Evolutionary conservation across 2,113 vertebrate genomes (phyloP).

Genomic region (Gorsachius goisagi): DNA sequence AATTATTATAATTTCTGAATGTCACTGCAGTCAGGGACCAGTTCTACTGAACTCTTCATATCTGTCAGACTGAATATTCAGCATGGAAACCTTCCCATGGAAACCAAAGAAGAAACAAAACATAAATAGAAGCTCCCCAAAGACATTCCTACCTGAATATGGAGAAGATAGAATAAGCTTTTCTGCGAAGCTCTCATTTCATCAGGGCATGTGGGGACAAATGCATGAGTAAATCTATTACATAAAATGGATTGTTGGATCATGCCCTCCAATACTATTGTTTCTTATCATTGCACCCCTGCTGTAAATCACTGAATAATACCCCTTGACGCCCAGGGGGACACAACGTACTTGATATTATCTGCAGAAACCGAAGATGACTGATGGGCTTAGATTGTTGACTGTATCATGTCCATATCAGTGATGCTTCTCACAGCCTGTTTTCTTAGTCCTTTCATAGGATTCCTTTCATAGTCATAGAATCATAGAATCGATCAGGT

Average conservation of each 20-base stretch:
- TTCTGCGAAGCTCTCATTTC: neutral
- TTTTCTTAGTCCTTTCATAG: neutral
- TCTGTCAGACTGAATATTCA: neutral
- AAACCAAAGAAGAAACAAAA: neutral
- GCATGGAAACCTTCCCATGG: neutral
- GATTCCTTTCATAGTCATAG: neutral
- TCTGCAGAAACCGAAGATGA: neutral
- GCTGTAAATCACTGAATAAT: neutral
- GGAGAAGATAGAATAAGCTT: neutral
- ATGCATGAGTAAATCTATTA: neutral
- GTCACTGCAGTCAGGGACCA: neutral
- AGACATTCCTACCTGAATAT: neutral
- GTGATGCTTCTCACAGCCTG: neutral
- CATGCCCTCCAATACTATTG: neutral
- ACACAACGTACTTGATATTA: neutral
- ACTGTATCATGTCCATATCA: accelerated
- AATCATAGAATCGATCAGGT: neutral
- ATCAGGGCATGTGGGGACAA: neutral
- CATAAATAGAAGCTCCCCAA: neutral
- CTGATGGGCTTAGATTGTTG: neutral
- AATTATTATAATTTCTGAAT: neutral
- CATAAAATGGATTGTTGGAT: neutral
- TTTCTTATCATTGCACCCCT: neutral
- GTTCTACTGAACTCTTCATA: neutral
- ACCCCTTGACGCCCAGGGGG: neutral